Evolutionary conservation across 2,888 invertebrate species (phyloP).

Genomic region (Sinodicranocentrus sp.): DNA sequence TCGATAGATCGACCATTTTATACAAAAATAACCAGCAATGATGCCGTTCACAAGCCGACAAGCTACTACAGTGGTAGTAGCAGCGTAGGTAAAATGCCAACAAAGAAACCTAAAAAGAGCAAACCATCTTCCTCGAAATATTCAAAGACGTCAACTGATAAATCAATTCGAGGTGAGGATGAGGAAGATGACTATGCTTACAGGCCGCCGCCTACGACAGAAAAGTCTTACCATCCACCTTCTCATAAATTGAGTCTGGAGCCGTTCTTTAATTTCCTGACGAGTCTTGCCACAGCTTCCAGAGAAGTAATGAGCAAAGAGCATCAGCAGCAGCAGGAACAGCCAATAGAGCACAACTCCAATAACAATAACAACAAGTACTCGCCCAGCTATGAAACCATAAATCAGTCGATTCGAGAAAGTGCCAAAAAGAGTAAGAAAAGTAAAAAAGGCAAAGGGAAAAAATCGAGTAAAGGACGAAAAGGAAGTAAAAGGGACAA

Average conservation of each 20-base stretch:
- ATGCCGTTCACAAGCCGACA: conserved; percentile 49
- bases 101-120: conserved; percentile 66
- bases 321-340: conserved; percentile 41
- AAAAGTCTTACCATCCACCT: conserved; percentile 48
- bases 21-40: conserved; percentile 55
- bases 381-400: conserved; percentile 61
- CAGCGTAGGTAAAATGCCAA: not conserved
- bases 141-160: conserved; percentile 33
- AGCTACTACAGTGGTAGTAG: conserved; percentile 26
- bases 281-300: conserved; percentile 61
- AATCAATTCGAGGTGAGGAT: not conserved
- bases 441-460: conserved; percentile 53
- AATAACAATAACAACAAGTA: conserved; percentile 48
- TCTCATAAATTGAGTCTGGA: conserved; percentile 67
- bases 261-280: conserved; percentile 68
- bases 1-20: conserved; percentile 68
- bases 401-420: conserved; percentile 61
- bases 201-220: conserved; percentile 43
- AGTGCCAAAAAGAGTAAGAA: conserved; percentile 59
- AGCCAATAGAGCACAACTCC: not conserved
- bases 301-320: conserved; percentile 59
- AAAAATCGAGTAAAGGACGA: conserved; percentile 36
- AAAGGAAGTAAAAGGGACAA: conserved; percentile 60
- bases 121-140: conserved; percentile 40
- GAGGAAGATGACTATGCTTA: conserved; percentile 36